Conservation (phyloP, 2,888 invertebrate genomes). For the Eupithecia abbreviata region DNA sequence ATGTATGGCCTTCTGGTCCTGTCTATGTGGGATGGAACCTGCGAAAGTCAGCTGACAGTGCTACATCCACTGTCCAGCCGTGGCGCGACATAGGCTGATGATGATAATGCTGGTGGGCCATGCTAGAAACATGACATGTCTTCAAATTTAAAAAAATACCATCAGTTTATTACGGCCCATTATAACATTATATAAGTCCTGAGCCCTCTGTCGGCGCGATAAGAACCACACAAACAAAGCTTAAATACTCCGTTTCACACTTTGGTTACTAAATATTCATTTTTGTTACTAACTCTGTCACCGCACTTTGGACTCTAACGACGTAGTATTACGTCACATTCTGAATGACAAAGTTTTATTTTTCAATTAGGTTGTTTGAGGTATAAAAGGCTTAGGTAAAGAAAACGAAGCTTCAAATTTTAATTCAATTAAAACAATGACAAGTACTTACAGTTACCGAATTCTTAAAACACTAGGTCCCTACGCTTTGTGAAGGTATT, state of each 20-base stretch:
- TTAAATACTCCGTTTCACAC: conserved; percentile 1
- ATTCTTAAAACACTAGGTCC: neutral
- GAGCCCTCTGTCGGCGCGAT: neutral
- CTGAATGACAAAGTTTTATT: neutral
- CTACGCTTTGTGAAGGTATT: neutral
- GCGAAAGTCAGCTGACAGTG: no score
- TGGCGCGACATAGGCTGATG: no score
- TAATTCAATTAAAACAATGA: neutral
- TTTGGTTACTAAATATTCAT: conserved; percentile 4
- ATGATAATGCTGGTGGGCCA: no score
- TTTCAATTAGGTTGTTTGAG: conserved; percentile 5
- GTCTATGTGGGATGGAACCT: no score
- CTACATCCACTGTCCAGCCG: no score
- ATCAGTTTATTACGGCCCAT: neutral
- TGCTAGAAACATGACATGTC: no score
- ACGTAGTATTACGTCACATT: neutral
- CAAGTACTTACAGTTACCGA: neutral
- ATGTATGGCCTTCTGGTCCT: no score
- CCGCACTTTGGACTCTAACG: neutral
- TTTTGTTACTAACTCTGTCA: neutral
- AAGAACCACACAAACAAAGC: neutral
- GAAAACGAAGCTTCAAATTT: neutral
- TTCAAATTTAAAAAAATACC: neutral
- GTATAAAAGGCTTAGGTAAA: conserved; percentile 4
- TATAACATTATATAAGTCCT: neutral